A percentile compares a stretch with the other conserved stretches of the same genome.
These are phyloP conservation scores for Ptychobarbus kaznakovi DNA, from an alignment of 2,797 vertebrate species.

Conservation along the genomic window DNA sequence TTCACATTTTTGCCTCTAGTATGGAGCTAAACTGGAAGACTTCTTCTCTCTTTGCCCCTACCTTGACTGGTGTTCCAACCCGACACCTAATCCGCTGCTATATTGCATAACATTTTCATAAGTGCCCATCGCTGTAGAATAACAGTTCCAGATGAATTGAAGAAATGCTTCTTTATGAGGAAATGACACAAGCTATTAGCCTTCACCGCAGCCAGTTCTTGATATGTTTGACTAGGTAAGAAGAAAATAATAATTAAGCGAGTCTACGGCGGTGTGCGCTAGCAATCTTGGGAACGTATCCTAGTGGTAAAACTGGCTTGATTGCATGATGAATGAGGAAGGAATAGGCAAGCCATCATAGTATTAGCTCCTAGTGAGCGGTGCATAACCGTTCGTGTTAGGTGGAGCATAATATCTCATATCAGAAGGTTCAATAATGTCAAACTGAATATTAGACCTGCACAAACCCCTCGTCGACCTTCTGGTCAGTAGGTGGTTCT, in stretches of 20 bases:
- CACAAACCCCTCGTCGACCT: conserved; percentile 12
- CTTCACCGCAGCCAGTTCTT: conserved; percentile 66
- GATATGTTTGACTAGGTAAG: conserved; percentile 66
- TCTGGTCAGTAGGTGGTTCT: conserved; percentile 39
- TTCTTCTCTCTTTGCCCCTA: conserved; percentile 18
- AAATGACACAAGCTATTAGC: conserved; percentile 75
- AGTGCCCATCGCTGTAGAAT: conserved; percentile 69
- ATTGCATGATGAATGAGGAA: conserved; percentile 72
- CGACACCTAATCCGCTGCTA: conserved; percentile 74
- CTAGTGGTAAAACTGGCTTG: conserved; percentile 54
- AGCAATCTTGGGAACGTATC: conserved; percentile 49
- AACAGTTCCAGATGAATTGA: conserved; percentile 73
- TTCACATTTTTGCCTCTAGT: conserved; percentile 45
- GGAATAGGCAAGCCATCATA: conserved; percentile 63
- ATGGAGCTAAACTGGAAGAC: conserved; percentile 4
- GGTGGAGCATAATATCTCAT: conserved; percentile 51
- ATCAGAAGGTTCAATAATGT: conserved; percentile 43
- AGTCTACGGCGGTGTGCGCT: conserved; percentile 53
- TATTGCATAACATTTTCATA: conserved; percentile 80
- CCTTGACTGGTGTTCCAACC: conserved; percentile 53
- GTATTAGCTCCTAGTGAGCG: conserved; percentile 38
- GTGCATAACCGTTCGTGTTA: neutral
- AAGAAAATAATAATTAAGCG: conserved; percentile 57
- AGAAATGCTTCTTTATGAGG: conserved; percentile 76
- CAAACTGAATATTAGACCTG: conserved; percentile 18